These are phyloP conservation scores for Catajapyx aquilonaris DNA, from an alignment of 1,140 invertebrate species.

Conservation along the genomic window DNA sequence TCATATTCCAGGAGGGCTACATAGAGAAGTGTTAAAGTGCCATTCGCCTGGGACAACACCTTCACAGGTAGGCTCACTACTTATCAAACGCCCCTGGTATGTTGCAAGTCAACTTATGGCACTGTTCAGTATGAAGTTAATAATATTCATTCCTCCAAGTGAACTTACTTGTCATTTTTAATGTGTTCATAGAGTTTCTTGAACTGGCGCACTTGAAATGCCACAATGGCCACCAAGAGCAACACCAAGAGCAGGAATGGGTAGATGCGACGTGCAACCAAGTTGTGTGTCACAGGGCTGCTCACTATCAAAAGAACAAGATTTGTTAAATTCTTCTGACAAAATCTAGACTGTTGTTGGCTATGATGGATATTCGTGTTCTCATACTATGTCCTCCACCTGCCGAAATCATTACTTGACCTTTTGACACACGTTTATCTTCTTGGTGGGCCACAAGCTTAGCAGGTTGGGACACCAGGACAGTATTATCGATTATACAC, in stretches of 20 bases:
- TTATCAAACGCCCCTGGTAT: no score
- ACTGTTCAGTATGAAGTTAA: not conserved
- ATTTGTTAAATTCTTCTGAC: no score
- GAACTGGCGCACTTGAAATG: slow-evolving; percentile 75
- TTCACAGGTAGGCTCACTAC: not conserved
- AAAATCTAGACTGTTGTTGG: no score
- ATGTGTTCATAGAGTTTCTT: slow-evolving; percentile 91
- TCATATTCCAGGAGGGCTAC: slow-evolving; percentile 4
- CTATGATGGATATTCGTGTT: no score
- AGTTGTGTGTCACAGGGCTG: slow-evolving; percentile 44
- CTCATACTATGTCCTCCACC: not conserved
- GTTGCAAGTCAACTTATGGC: no score
- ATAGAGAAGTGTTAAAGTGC: slow-evolving; percentile 7
- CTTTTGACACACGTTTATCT: no score
- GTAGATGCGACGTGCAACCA: slow-evolving; percentile 74
- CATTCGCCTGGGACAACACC: slow-evolving; percentile 2
- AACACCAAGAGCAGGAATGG: slow-evolving; percentile 59
- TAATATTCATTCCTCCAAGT: slow-evolving; percentile 1
- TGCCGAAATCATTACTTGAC: no score
- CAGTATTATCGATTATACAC: no score
- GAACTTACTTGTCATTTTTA: slow-evolving; percentile 84
- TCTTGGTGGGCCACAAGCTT: no score
- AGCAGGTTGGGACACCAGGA: no score
- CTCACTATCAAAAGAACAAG: slow-evolving; percentile 27
- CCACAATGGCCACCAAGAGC: slow-evolving; percentile 41